Evolutionary conservation across 1,140 invertebrate genomes (phyloP).

Genomic region (Heliconius hewitsoni): DNA sequence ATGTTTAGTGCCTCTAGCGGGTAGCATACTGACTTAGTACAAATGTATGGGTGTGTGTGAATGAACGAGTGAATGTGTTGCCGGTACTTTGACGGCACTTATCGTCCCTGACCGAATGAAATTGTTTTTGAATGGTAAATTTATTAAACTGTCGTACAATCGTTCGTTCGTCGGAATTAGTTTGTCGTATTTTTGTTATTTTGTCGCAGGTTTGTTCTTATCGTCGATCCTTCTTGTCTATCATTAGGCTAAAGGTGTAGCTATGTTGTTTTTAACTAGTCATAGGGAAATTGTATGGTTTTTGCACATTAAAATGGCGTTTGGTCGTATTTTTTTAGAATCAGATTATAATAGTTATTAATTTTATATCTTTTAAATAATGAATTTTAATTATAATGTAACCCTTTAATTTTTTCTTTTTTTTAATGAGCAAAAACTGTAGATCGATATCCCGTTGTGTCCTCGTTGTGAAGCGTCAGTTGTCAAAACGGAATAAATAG

Average conservation of each 20-base stretch:
- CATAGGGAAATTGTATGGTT: slow-evolving; percentile 37
- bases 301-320: slow-evolving; percentile 25
- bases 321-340: not conserved
- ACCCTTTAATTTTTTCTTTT: no score
- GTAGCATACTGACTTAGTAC: slow-evolving; percentile 79
- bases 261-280: slow-evolving; percentile 43
- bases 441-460: slow-evolving; percentile 35
- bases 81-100: not conserved
- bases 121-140: not conserved
- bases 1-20: slow-evolving; percentile 49
- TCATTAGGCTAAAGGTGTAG: slow-evolving; percentile 15
- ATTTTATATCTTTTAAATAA: slow-evolving; percentile 1
- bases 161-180: slow-evolving; percentile 5
- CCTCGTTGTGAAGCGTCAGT: slow-evolving; percentile 69
- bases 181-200: slow-evolving; percentile 1
- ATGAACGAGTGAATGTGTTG: not conserved
- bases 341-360: not conserved
- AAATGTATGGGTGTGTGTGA: slow-evolving; percentile 64
- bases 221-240: slow-evolving; percentile 21
- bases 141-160: slow-evolving; percentile 7
- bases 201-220: not conserved
- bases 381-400: not conserved
- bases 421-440: slow-evolving; percentile 35
- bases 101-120: slow-evolving; percentile 1
- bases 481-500: slow-evolving; percentile 59